These are phyloP conservation scores for Syrrhaptes paradoxus DNA, from an alignment of 2,113 vertebrate genomes.

Conservation along the genomic window DNA sequence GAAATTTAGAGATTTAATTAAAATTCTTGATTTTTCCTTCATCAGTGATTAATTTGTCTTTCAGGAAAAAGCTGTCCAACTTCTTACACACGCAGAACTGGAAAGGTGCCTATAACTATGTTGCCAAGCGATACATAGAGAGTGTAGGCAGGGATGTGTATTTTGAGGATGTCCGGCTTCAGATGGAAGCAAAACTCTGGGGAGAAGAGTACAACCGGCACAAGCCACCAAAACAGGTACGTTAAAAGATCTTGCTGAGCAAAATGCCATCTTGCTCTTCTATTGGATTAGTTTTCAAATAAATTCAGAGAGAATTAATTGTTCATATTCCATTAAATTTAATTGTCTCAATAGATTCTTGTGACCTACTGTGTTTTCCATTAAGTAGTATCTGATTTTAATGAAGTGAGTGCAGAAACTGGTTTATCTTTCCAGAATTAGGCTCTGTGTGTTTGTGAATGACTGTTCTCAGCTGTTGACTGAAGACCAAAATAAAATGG, in stretches of 20 bases:
- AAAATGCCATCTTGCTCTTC: neutral
- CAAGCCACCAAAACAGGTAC: constrained; percentile 95
- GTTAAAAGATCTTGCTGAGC: neutral
- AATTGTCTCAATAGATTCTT: neutral
- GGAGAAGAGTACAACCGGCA: constrained; percentile 96
- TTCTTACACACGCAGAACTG: constrained; percentile 94
- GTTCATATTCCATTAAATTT: neutral
- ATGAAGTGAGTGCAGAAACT: neutral
- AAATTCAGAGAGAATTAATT: neutral
- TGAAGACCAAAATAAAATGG: neutral
- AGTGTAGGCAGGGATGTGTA: constrained; percentile 87
- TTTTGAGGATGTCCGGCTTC: constrained; percentile 94
- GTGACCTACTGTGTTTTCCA: neutral
- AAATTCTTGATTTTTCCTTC: neutral
- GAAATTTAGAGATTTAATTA: neutral
- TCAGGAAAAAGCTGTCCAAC: constrained; percentile 96
- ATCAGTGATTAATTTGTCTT: neutral
- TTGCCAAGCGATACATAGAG: constrained; percentile 92
- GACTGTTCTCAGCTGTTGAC: neutral
- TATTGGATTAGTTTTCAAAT: neutral
- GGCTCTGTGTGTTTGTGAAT: neutral
- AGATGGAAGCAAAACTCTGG: constrained; percentile 99
- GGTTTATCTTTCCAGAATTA: neutral
- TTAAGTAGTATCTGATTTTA: neutral
- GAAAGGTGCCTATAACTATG: constrained; percentile 94